phyloP scores from a whole-genome alignment of 2,797 vertebrate species.

The Schizothorax lantsangensis region DNA sequence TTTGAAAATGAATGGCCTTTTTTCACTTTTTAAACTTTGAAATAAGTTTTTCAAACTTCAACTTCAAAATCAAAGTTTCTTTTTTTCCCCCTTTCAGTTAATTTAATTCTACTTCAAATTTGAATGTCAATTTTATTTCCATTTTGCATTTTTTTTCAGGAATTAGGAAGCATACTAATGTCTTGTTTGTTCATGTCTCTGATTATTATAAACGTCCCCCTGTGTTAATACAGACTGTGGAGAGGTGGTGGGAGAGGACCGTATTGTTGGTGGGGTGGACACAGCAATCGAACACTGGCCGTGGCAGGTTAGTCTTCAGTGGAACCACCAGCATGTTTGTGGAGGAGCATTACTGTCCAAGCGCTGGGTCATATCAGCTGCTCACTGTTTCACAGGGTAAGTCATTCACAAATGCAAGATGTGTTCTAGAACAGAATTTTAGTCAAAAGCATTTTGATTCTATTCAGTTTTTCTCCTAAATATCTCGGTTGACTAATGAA shows the following conservation, averaged over 20 bases:
- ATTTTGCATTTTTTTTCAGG: neutral
- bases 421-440: neutral
- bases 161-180: neutral
- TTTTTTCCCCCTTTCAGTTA: neutral
- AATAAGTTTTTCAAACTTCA: neutral
- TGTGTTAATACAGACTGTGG: conserved; percentile 71
- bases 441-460: neutral
- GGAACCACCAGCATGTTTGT: conserved; percentile 52
- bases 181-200: conserved; percentile 1
- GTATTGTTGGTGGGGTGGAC: conserved; percentile 76
- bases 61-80: neutral
- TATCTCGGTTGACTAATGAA: neutral
- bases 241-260: conserved; percentile 55
- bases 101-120: neutral
- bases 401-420: neutral
- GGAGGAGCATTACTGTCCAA: conserved; percentile 61
- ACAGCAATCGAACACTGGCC: conserved; percentile 68
- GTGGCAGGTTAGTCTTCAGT: conserved; percentile 65
- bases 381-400: conserved; percentile 63
- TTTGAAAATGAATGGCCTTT: too few species aligned
- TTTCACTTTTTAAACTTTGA: neutral
- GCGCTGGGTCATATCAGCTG: conserved; percentile 61
- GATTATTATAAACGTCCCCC: neutral
- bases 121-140: neutral
- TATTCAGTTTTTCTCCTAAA: neutral